Conservation (phyloP, 2,888 invertebrate species). For the Lepidonotus clava region DNA sequence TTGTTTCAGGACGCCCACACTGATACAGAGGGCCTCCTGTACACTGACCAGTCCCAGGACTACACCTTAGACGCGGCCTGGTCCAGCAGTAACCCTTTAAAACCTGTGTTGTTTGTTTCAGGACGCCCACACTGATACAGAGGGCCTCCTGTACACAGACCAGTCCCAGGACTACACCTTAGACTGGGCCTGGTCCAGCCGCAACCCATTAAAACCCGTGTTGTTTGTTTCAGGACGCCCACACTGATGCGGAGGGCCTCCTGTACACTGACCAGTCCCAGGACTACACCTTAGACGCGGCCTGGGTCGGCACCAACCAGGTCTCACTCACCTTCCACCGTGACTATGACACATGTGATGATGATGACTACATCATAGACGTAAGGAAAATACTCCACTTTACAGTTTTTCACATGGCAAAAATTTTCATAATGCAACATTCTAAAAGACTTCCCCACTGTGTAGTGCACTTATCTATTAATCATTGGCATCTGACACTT, state of each 20-base stretch:
- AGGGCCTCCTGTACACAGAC: neutral
- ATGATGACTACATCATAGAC: conserved; percentile 75
- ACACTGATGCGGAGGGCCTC: conserved; percentile 72
- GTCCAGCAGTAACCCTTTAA: no score
- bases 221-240: conserved; percentile 45
- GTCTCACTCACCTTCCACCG: conserved; percentile 70
- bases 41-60: conserved; percentile 73
- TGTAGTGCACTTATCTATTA: no score
- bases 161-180: neutral
- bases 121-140: no score
- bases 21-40: conserved; percentile 70
- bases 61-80: conserved; percentile 69
- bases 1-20: conserved; percentile 66
- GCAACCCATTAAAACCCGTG: neutral
- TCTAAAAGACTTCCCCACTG: no score
- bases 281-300: conserved; percentile 72
- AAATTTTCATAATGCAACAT: no score
- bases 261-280: conserved; percentile 73
- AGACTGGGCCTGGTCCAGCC: neutral
- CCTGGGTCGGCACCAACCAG: conserved; percentile 59
- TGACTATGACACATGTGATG: conserved; percentile 76
- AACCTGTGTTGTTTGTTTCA: no score
- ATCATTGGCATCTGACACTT: no score
- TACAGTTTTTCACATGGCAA: no score
- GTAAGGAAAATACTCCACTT: no score